Evolutionary conservation across 2,113 vertebrate genomes (phyloP).

Genomic region (Athene cunicularia): DNA sequence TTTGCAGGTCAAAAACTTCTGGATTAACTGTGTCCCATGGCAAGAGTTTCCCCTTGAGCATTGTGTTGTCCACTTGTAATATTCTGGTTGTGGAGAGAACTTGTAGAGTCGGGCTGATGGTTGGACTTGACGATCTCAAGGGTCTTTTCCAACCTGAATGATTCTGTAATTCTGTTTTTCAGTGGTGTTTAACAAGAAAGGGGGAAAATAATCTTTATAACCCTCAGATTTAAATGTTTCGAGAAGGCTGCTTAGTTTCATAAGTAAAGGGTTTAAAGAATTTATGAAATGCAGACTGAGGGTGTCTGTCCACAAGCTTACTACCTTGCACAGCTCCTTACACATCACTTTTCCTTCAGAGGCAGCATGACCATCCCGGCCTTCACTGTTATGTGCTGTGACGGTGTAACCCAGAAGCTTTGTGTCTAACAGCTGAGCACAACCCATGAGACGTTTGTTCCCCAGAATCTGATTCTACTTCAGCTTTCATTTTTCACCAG

Average conservation of each 20-base stretch:
- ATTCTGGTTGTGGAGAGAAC: neutral
- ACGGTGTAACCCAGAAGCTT: neutral
- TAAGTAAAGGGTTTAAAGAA: neutral
- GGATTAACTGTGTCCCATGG: too few species aligned
- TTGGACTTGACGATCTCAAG: too few species aligned
- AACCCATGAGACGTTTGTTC: fast-evolving
- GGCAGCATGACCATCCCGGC: neutral
- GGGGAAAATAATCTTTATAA: neutral
- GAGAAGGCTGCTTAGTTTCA: neutral
- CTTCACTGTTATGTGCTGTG: fast-evolving
- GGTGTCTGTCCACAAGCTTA: neutral
- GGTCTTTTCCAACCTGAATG: too few species aligned
- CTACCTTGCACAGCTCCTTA: too few species aligned
- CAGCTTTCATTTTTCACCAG: neutral
- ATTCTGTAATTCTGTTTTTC: neutral
- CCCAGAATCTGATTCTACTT: neutral
- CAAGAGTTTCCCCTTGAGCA: neutral
- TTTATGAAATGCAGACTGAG: neutral
- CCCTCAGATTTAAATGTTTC: neutral
- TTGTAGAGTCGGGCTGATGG: too few species aligned
- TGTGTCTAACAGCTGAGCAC: neutral
- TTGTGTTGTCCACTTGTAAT: neutral
- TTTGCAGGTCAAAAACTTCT: neutral
- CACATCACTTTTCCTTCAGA: neutral
- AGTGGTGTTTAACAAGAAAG: neutral